Conservation (phyloP, 2,888 invertebrate genomes). For the Brachylomia viminalis region DNA sequence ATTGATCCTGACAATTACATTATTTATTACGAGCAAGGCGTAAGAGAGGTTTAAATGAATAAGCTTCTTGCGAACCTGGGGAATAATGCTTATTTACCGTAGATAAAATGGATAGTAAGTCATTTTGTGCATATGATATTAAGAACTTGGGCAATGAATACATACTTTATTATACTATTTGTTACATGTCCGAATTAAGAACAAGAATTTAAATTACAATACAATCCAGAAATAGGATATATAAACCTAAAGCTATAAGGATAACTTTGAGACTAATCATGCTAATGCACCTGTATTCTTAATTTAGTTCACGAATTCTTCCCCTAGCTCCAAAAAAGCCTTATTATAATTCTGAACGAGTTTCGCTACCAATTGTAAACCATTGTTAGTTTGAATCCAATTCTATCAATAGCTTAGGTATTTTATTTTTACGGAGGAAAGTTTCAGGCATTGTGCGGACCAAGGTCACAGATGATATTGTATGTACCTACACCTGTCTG, state of each 20-base stretch:
- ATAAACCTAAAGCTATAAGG: not conserved
- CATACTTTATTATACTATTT: not conserved
- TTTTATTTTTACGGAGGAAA: slow-evolving; percentile 34
- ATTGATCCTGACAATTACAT: slow-evolving; percentile 65
- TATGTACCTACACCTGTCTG: slow-evolving; percentile 21
- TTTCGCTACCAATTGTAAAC: slow-evolving; percentile 28
- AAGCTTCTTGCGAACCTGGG: slow-evolving; percentile 22
- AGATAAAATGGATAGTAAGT: slow-evolving; percentile 2
- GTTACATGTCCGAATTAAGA: not conserved
- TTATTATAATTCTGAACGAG: slow-evolving; percentile 30
- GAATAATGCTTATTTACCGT: slow-evolving; percentile 10
- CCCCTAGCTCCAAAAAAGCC: not conserved
- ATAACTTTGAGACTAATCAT: not conserved
- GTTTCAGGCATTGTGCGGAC: slow-evolving; percentile 1
- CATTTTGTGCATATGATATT: not conserved
- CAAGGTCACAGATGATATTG: not conserved
- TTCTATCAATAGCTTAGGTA: slow-evolving; percentile 31
- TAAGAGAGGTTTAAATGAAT: slow-evolving; percentile 38
- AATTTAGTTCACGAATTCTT: slow-evolving; percentile 1
- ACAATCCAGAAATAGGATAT: not conserved
- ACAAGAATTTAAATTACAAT: not conserved
- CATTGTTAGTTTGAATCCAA: slow-evolving; percentile 42
- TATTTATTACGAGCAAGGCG: slow-evolving; percentile 55
- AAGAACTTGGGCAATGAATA: not conserved
- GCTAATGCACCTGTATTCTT: slow-evolving; percentile 16